Base-by-base conservation (phyloP, 2,888 invertebrate species). In the Yponomeuta cagnagella region DNA sequence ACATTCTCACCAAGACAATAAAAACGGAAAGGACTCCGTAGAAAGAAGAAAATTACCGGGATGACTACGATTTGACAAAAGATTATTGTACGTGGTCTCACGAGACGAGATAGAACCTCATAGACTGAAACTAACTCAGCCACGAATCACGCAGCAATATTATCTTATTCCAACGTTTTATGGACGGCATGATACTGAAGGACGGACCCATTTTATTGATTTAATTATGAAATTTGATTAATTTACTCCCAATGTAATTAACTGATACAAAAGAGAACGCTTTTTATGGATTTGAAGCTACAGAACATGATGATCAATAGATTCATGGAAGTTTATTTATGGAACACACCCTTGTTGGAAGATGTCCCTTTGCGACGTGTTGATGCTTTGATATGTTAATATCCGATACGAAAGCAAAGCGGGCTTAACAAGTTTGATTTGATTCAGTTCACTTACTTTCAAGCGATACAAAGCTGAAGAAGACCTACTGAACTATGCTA, bases 331-430 rank as follows among this genome's bases (percentile, higher is more conserved):
- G 31, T 64, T 64, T 64, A 64, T 64, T 64, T 31, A 64, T 23
- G 64, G 23, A 10, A 64, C 31, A 10, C 64, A 64, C 30, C 31
- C 64, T 64, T 64, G 23, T 30, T 64, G 23, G 64, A 64, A 64
- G 64, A 31, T 30, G 31, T 64, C 64, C 64, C 64, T 64, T 67
- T 67, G 31, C 15, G 15, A 12, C 37, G 67, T 6, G 67, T 37
- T 48, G 68, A 23, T 63, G 67, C 73, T 74, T 75, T 75, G 74
- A 73, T 72, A 75, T 75, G 75, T 73, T 72, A 74, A 75, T 73
- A 69, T 15, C 43, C 72, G 67, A 72, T 48, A 68, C 70, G 70
- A 73, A 73, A 73, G 71, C 73, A 73, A 71, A 74, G 73, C 31
- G 69, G 48, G 63, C 72, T 63, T 68, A 69, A 68, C 48, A 31